Percentiles rank a stretch among this genome's conserved stretches.
Evolutionary conservation across 2,888 invertebrate genomes (phyloP).

Genomic region (Chrysolina americana): DNA sequence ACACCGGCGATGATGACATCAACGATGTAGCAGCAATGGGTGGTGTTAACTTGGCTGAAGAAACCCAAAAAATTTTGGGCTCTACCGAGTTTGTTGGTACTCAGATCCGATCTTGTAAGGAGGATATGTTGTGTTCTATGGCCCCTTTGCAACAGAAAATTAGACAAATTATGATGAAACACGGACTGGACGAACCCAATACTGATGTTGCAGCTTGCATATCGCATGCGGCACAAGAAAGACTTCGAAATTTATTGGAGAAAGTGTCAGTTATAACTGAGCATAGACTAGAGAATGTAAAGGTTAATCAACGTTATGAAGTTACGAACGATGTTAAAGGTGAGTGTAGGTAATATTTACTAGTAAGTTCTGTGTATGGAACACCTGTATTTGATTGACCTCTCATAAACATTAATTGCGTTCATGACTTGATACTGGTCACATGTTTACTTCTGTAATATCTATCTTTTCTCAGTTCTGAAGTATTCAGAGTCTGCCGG

Average conservation of each 20-base stretch:
- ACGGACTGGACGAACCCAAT: slow-evolving; percentile 86
- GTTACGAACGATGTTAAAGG: slow-evolving; percentile 70
- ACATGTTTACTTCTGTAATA: no score
- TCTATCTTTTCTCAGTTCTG: no score
- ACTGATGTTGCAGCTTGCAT: slow-evolving; percentile 91
- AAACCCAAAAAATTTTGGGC: slow-evolving; percentile 94
- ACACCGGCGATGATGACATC: slow-evolving; percentile 87
- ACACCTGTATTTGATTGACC: no score
- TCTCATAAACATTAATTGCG: no score
- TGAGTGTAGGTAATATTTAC: slow-evolving; percentile 67
- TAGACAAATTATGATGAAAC: slow-evolving; percentile 80
- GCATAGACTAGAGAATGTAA: slow-evolving; percentile 93
- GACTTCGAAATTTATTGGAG: slow-evolving; percentile 91
- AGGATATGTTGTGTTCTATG: slow-evolving; percentile 89
- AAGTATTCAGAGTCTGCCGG: no score
- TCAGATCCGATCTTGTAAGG: slow-evolving; percentile 91
- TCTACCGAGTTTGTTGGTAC: slow-evolving; percentile 83
- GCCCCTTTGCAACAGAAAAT: slow-evolving; percentile 83
- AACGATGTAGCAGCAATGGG: slow-evolving; percentile 99
- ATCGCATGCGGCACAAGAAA: slow-evolving; percentile 95
- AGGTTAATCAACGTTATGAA: slow-evolving; percentile 92
- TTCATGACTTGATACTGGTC: no score
- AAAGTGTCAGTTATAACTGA: slow-evolving; percentile 94
- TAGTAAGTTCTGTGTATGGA: no score
- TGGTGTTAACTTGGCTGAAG: slow-evolving; percentile 97